A percentile compares a stretch with the other conserved stretches of the same genome.
These are phyloP conservation scores for Centroberyx gerrardi DNA, from an alignment of 2,797 vertebrate species.

Conservation along the genomic window DNA sequence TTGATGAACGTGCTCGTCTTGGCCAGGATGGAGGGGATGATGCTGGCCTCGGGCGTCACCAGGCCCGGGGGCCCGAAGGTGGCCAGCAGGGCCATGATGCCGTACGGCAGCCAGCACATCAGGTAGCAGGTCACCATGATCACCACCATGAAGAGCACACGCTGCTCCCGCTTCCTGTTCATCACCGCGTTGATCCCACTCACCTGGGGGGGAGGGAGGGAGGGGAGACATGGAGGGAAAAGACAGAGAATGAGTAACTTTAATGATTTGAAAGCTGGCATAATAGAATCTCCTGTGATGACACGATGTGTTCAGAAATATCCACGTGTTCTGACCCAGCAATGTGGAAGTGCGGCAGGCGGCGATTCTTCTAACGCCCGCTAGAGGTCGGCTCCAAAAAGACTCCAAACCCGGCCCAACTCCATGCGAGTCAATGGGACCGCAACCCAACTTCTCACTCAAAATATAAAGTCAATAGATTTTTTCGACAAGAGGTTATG, in stretches of 20 bases:
- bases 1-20: conserved; percentile 90
- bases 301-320: conserved; percentile 22
- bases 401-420: too few relatives aligned
- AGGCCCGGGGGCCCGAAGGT: conserved; percentile 85
- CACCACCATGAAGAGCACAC: conserved; percentile 86
- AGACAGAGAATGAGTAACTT: not conserved
- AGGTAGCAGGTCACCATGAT: conserved; percentile 89
- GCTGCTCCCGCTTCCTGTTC: conserved; percentile 83
- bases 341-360: too few relatives aligned
- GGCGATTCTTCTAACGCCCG: too few relatives aligned
- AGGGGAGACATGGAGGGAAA: not conserved
- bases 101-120: conserved; percentile 90
- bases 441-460: too few relatives aligned
- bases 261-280: not conserved
- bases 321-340: too few relatives aligned
- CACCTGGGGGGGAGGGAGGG: conserved; percentile 67
- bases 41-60: conserved; percentile 85
- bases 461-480: too few relatives aligned
- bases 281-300: not conserved
- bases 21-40: conserved; percentile 88
- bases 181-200: conserved; percentile 76
- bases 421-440: too few relatives aligned
- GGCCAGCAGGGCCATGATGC: conserved; percentile 86
- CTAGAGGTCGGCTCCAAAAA: too few relatives aligned
- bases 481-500: too few relatives aligned